phyloP scores from a whole-genome alignment of 2,113 vertebrate species.

The Hypanus sabinus region DNA sequence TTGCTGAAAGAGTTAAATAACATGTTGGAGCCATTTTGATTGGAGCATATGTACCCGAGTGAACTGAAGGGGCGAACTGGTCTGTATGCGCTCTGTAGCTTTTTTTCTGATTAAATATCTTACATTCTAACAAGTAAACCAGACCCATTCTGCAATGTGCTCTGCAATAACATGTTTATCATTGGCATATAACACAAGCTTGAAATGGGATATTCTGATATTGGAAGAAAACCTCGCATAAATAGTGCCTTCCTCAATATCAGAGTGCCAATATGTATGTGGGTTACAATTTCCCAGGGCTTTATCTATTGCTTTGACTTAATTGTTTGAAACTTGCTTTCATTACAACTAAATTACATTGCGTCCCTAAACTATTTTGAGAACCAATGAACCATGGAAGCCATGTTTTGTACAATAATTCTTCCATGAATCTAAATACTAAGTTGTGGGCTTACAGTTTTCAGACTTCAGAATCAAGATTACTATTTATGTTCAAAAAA shows the following conservation, averaged over 20 bases:
- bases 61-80: no score
- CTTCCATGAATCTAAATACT: neutral
- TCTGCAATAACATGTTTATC: no score
- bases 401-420: neutral
- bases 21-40: no score
- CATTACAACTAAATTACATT: neutral
- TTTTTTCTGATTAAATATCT: no score
- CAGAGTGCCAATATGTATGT: neutral
- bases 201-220: neutral
- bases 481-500: neutral
- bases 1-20: no score
- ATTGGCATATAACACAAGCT: no score
- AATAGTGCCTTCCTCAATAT: neutral
- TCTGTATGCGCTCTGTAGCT: no score
- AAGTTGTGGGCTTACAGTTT: neutral
- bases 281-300: neutral
- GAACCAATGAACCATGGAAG: neutral
- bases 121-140: no score
- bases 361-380: neutral
- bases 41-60: no score
- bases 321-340: neutral
- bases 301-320: neutral
- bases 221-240: neutral
- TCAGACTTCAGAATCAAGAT: neutral
- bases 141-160: no score